Evolutionary conservation across 2,888 invertebrate genomes (phyloP).

Genomic region (Macrosiphum euphorbiae): DNA sequence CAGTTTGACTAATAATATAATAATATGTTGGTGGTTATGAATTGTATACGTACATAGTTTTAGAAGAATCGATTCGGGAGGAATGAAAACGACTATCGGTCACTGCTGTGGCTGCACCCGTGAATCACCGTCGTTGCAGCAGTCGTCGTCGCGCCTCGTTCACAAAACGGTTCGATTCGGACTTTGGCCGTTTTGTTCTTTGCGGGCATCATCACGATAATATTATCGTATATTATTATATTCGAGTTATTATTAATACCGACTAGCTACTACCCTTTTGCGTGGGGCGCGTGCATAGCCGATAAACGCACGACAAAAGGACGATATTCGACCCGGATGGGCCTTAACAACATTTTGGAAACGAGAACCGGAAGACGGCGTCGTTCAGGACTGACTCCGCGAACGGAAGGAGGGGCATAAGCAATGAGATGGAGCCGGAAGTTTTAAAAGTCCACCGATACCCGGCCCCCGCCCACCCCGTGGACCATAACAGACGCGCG

Average conservation of each 20-base stretch:
- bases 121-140: too few relatives aligned
- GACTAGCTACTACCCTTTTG: not conserved
- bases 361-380: conserved; percentile 58
- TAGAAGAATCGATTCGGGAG: not conserved
- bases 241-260: not conserved
- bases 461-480: not conserved
- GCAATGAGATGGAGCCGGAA: conserved; percentile 61
- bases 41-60: not conserved
- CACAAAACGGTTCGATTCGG: conserved; percentile 26
- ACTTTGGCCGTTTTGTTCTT: conserved; percentile 20
- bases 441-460: conserved; percentile 55
- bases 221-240: not conserved
- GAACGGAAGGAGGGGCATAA: conserved; percentile 55
- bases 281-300: conserved; percentile 28
- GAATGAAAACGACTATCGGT: not conserved
- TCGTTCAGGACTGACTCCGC: conserved; percentile 46
- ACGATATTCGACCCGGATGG: conserved; percentile 56
- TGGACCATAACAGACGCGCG: not conserved
- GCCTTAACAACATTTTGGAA: conserved; percentile 59
- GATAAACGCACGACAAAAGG: conserved; percentile 57
- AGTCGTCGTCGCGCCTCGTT: not conserved
- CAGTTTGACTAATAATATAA: not conserved
- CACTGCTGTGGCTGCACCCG: not conserved
- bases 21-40: not conserved
- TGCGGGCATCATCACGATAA: not conserved